Evolutionary conservation across 2,888 invertebrate genomes (phyloP).

Genomic region (Andrena fulva): DNA sequence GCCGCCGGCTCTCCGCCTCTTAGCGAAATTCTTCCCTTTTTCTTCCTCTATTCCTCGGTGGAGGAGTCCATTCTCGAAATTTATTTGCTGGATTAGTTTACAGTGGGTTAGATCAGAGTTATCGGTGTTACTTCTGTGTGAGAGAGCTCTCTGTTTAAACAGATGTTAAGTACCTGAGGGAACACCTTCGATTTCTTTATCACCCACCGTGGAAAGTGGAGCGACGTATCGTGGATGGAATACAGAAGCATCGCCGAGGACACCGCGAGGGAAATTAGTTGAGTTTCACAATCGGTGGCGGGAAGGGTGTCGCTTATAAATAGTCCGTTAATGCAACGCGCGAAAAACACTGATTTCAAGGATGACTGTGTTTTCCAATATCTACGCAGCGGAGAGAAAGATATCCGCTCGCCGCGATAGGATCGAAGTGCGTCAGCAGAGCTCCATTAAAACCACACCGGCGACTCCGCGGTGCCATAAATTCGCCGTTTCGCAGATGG

Average conservation of each 20-base stretch:
- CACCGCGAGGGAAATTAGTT: slow-evolving; percentile 45
- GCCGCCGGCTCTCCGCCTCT: slow-evolving; percentile 34
- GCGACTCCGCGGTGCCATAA: neutral
- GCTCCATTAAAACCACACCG: neutral
- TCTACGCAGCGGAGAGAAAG: slow-evolving; percentile 6
- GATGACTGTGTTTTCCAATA: slow-evolving; percentile 40
- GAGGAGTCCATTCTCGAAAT: too few relatives aligned
- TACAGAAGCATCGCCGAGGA: slow-evolving; percentile 26
- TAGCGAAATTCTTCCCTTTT: slow-evolving; percentile 2
- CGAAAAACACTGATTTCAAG: slow-evolving; percentile 42
- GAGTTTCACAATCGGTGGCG: slow-evolving; percentile 41
- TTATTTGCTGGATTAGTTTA: too few relatives aligned
- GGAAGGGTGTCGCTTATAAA: slow-evolving; percentile 58
- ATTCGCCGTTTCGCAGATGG: neutral
- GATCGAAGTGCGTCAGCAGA: slow-evolving; percentile 3
- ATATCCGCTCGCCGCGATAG: neutral
- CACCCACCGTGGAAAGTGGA: slow-evolving; percentile 28
- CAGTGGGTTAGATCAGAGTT: too few relatives aligned
- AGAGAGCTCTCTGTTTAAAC: too few relatives aligned
- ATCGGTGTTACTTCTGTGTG: neutral
- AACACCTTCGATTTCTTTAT: slow-evolving; percentile 33
- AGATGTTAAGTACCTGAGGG: neutral
- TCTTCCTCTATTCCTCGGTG: neutral
- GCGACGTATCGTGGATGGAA: slow-evolving; percentile 29
- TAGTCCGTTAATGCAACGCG: slow-evolving; percentile 44